phyloP scores from a whole-genome alignment of 2,113 vertebrate species.

The Peromyscus californicus region DNA sequence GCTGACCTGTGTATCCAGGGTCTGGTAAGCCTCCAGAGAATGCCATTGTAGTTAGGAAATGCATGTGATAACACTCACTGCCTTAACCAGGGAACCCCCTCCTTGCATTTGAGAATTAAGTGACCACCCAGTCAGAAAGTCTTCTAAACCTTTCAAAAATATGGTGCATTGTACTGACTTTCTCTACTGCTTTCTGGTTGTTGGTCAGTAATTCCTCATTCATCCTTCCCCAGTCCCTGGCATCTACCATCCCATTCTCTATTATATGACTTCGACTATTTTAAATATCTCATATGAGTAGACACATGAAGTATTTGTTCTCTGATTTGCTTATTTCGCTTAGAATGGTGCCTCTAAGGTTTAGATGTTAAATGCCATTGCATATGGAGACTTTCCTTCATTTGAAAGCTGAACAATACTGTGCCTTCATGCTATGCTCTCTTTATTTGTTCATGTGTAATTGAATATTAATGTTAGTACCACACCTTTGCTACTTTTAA shows the following conservation, averaged over 20 bases:
- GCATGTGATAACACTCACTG: not conserved
- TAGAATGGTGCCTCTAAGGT: not conserved
- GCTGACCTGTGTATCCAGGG: constrained; percentile 27
- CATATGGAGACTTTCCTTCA: not conserved
- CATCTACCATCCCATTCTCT: not conserved
- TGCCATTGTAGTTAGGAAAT: not conserved
- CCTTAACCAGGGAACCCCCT: not conserved
- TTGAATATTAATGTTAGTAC: not conserved
- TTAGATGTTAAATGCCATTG: not conserved
- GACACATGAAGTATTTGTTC: not conserved
- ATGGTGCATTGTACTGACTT: not conserved
- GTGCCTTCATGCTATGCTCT: not conserved
- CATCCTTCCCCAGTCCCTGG: not conserved
- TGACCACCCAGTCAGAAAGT: not conserved
- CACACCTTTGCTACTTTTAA: not conserved
- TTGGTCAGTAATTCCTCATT: not conserved
- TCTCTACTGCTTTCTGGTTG: not conserved
- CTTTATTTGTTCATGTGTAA: not conserved
- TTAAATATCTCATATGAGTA: not conserved
- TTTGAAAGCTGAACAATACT: not conserved
- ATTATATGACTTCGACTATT: not conserved
- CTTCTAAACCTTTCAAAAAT: not conserved
- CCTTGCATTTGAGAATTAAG: not conserved
- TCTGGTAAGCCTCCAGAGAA: constrained; percentile 35
- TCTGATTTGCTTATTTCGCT: not conserved